Evolutionary conservation across 1,140 invertebrate species (phyloP), one percentile per base, ranked within the genome.

Genomic region (Riptortus pedestris): DNA sequence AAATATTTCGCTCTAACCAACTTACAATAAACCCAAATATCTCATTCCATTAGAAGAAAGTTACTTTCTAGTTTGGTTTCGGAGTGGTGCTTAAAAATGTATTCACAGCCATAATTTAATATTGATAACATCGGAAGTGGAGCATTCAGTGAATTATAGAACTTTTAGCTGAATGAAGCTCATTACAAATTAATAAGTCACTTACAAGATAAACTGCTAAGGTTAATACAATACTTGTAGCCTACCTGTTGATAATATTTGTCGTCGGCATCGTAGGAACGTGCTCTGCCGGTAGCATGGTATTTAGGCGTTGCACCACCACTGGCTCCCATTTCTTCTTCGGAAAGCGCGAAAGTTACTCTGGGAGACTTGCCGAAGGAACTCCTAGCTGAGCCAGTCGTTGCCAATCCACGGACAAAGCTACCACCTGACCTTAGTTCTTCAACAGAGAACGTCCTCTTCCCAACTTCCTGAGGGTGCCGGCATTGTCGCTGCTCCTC

Each of bases 301-400:
- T 55, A 55, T 26, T 55, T 55, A 4, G 26, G 57, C 3, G 14
- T 38, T 16, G 38, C 62, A 22, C 67, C 64, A n/a, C 67, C 66
- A 31, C 61, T 60, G 0, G 67, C 69, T 12, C 67, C 67, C 66
- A 66, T 64, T 27, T 62, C 62, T 29, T 70, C 67, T 64, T 71
- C 69, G 33, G 70, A 70, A 22, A 71, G 60, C 5, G 70, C 70
- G 26, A 71, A 71, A 0, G 69, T 71, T 1, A 71, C 70, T n/a
- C 70, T 60, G 1, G 70, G 70, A n/a, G 69, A 67, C 28, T 70
- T 70, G 16, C 70, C 70, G 31, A 71, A 71, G 28, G 70, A 71
- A 43, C 69, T 68, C 27, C 66, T 61, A 27, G 64, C 66, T 43
- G 68, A 67, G 1, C 63, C 59, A 26, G 65, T 62, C 0, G 63